Base-by-base conservation (phyloP, 2,797 vertebrate genomes). In the Channa striata region DNA sequence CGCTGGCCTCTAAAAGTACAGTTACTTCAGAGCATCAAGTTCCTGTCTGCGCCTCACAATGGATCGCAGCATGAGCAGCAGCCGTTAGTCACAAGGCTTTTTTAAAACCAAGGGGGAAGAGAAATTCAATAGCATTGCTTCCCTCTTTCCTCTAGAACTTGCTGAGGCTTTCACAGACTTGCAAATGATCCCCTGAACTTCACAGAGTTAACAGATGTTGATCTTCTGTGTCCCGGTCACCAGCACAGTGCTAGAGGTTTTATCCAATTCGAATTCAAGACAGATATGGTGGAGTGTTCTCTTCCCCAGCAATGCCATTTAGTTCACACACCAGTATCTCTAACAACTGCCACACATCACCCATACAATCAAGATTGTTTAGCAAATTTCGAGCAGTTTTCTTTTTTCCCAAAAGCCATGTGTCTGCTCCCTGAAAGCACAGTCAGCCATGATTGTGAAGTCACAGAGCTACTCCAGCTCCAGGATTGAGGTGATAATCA, bases 171-270 rank as follows among this genome's bases (percentile, higher is more conserved):
- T 23, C 40, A 48, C 42, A 68, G 36, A 58, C 36, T 25, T 77
- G 75, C 69, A 71, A 81, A 75, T 68, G 59, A 72, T 78, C 65
- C 59, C 39, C 48, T 50, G 33, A 51, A 34, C 52, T 23, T 46
- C 43, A 44, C 43, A 48, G 37, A 59, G 40, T 63, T 33, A 64
- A 50, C 5, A 8, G 36, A 10, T 46, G 56, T 53, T 37, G 65
- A 68, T 72, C 69, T 56, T 30, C 14, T 43, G 25, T 37, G 30
- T 74, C 57, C n/a, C n/a, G 25, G 49, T 36, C 3, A 39, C 57
- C 17, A 16, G 34, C 37, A 47, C 20, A 6, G 43, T 30, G 42
- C 66, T 43, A 54, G 19, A 6, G 5, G n/a, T n/a, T n/a, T n/a
- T n/a, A n/a, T n/a, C n/a, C n/a, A n/a, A n/a, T n/a, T n/a, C n/a